A percentile compares a stretch with the other conserved stretches of the same genome.
These are phyloP conservation scores for Polyploca ridens DNA, from an alignment of 2,888 invertebrate genomes.

Conservation along the genomic window DNA sequence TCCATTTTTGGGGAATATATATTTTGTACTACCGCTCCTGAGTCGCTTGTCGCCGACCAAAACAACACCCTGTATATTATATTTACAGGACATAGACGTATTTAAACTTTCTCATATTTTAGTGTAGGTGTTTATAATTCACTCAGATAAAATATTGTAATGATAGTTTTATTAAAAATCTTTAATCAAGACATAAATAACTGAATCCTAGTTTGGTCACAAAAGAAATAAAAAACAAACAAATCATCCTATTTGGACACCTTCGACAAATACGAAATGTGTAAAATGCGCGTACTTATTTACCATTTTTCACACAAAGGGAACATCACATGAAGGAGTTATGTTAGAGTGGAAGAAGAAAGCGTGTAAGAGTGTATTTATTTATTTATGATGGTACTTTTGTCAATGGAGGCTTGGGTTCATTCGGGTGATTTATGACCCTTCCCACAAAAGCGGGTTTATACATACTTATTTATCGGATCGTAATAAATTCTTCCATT, in stretches of 20 bases:
- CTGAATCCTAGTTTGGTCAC: not conserved
- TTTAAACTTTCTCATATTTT: too few species aligned
- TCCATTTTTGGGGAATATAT: too few species aligned
- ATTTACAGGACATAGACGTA: too few species aligned
- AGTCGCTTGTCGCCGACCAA: too few species aligned
- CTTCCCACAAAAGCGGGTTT: conserved; percentile 67
- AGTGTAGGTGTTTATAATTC: too few species aligned
- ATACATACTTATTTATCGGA: conserved; percentile 68
- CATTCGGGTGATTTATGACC: conserved; percentile 74
- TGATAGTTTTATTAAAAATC: too few species aligned
- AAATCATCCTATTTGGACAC: conserved; percentile 25
- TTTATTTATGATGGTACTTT: conserved; percentile 71
- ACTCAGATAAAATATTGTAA: too few species aligned
- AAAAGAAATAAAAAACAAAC: conserved; percentile 3
- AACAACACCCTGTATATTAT: too few species aligned
- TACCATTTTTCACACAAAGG: conserved; percentile 54
- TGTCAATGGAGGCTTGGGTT: conserved; percentile 68
- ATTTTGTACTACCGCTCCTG: too few species aligned
- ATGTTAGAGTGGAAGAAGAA: conserved; percentile 44
- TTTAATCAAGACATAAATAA: too few species aligned
- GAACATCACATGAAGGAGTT: conserved; percentile 53
- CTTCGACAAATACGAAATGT: conserved; percentile 39
- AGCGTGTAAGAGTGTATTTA: conserved; percentile 62
- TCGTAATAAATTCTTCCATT: conserved; percentile 68
- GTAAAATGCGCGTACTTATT: conserved; percentile 39